Conservation (phyloP, 2,888 invertebrate genomes). For the Epistrophe grossulariae region DNA sequence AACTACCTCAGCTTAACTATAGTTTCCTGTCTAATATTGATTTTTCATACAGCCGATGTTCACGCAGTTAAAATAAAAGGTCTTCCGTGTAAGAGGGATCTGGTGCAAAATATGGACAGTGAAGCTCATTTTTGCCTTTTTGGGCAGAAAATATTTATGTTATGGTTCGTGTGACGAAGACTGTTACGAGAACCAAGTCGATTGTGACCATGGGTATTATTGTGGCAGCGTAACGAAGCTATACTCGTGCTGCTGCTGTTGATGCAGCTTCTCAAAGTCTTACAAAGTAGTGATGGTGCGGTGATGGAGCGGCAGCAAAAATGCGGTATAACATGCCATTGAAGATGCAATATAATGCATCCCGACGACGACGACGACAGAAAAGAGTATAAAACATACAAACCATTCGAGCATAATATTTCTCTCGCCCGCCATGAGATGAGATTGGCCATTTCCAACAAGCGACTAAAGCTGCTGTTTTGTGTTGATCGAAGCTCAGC, state of each 20-base stretch:
- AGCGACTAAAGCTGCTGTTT: background rate
- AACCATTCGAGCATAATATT: slow-evolving; percentile 62
- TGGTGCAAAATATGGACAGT: slow-evolving; percentile 73
- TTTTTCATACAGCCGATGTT: slow-evolving; percentile 51
- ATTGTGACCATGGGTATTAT: slow-evolving; percentile 4
- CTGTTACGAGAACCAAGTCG: slow-evolving; percentile 21
- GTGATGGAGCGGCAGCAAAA: background rate
- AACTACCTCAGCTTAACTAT: too few relatives aligned
- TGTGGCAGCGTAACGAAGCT: slow-evolving; percentile 66
- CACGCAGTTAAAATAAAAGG: slow-evolving; percentile 74
- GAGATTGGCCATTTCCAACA: slow-evolving; percentile 50
- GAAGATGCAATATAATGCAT: slow-evolving; percentile 71
- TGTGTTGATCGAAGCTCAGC: slow-evolving; percentile 29
- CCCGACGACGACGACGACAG: slow-evolving; percentile 44
- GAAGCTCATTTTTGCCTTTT: slow-evolving; percentile 75
- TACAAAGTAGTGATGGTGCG: slow-evolving; percentile 18
- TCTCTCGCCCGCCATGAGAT: slow-evolving; percentile 69
- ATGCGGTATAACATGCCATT: slow-evolving; percentile 45
- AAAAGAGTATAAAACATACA: slow-evolving; percentile 65
- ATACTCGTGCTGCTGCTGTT: slow-evolving; percentile 47
- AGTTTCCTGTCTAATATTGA: background rate
- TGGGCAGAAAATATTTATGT: slow-evolving; percentile 73
- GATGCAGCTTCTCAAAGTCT: slow-evolving; percentile 36
- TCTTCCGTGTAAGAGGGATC: slow-evolving; percentile 73
- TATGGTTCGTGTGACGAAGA: slow-evolving; percentile 65